Evolutionary conservation across 2,797 vertebrate genomes (phyloP).

Genomic region (Phalanger gymnotis): DNA sequence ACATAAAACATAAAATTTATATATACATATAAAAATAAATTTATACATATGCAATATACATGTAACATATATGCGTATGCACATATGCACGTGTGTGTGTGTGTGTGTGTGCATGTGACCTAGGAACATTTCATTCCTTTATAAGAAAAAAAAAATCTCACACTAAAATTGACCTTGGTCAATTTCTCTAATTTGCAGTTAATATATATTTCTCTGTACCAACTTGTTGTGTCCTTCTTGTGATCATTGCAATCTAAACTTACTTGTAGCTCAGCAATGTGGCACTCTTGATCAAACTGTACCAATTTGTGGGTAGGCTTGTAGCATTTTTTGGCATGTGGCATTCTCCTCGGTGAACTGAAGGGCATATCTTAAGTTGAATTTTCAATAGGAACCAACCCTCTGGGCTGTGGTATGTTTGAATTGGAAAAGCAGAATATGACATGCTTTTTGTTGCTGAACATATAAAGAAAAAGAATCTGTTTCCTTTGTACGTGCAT

Average conservation of each 20-base stretch:
- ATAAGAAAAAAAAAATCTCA: background rate
- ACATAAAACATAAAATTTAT: too few species aligned
- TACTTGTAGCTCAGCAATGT: background rate
- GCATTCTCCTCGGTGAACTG: constrained; percentile 64
- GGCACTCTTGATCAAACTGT: constrained; percentile 67
- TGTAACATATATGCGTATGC: background rate
- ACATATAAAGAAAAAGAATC: constrained; percentile 37
- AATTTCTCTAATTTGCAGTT: constrained; percentile 19
- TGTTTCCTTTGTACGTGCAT: constrained; percentile 49
- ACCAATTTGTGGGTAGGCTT: constrained; percentile 48
- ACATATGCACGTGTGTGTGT: too few species aligned
- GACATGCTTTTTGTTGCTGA: constrained; percentile 65
- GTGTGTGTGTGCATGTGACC: background rate
- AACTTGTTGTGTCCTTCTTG: constrained; percentile 33
- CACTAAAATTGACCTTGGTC: background rate
- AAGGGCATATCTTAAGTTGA: constrained; percentile 67
- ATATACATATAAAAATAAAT: too few species aligned
- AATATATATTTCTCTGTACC: background rate
- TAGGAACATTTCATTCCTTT: background rate
- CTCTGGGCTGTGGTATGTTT: constrained; percentile 40
- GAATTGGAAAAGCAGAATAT: constrained; percentile 62
- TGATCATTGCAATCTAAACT: constrained; percentile 74
- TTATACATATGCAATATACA: too few species aligned
- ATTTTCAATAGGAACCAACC: constrained; percentile 67
- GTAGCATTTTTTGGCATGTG: constrained; percentile 63